These are phyloP conservation scores for Bombyx huttoni DNA, from an alignment of 2,888 invertebrate species.

Conservation along the genomic window DNA sequence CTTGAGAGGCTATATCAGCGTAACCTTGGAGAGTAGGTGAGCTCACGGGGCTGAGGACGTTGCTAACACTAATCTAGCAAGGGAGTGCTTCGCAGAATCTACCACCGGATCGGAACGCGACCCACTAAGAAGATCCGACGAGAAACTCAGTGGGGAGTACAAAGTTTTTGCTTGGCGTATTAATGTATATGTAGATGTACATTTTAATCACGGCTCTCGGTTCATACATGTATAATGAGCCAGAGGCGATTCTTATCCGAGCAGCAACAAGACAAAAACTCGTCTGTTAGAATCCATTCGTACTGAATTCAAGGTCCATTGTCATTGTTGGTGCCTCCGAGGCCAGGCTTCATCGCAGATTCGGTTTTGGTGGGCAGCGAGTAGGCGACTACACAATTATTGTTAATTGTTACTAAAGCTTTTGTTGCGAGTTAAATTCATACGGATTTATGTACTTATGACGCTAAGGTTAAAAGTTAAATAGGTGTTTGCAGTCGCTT, in stretches of 20 bases:
- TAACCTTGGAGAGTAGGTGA: too few relatives aligned
- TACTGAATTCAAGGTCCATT: slow-evolving; percentile 25
- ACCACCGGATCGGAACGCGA: too few relatives aligned
- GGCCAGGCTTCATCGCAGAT: slow-evolving; percentile 14
- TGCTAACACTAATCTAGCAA: too few relatives aligned
- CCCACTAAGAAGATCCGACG: too few relatives aligned
- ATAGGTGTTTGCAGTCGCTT: neutral
- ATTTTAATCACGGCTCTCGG: slow-evolving; percentile 41
- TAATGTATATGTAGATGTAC: slow-evolving; percentile 15
- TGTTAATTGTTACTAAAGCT: slow-evolving; percentile 1
- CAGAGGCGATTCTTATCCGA: slow-evolving; percentile 38
- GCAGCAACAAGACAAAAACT: slow-evolving; percentile 39
- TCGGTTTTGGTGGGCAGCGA: slow-evolving; percentile 13
- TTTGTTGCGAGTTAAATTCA: neutral
- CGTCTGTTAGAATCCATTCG: slow-evolving; percentile 34
- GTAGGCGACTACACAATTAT: slow-evolving; percentile 6
- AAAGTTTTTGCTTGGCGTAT: too few relatives aligned
- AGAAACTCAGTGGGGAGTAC: too few relatives aligned
- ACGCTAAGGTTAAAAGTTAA: neutral
- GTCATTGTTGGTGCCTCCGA: slow-evolving; percentile 15
- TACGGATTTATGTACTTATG: neutral
- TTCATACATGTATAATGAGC: slow-evolving; percentile 43
- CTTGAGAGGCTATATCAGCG: too few relatives aligned
- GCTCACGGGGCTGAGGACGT: too few relatives aligned
- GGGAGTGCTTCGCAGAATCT: too few relatives aligned